Evolutionary conservation across 2,888 invertebrate genomes (phyloP), one percentile per base, ranked within the genome.

Genomic region (Phania funesta): DNA sequence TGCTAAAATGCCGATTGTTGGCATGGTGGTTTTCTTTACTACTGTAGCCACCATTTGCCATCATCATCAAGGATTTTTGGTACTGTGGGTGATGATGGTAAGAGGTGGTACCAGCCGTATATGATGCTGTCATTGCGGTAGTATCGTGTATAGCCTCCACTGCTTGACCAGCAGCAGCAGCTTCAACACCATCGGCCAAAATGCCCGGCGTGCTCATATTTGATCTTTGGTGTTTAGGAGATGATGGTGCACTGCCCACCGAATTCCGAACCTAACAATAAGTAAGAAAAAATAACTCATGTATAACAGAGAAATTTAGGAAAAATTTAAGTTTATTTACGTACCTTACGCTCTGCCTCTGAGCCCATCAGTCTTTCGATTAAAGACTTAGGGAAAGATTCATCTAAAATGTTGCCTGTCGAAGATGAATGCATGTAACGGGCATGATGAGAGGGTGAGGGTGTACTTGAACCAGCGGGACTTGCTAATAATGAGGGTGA

Each of bases 401-500:
- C 93, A 85, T 93, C 93, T 85, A 91, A 84, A 48, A 90, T 89
- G 80, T 89, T 89, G 78, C 88, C 89, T 83, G 89, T 90, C 67
- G 91, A 89, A 90, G 92, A 90, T 92, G 93, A 87, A 83, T 89
- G 88, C 80, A 83, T 82, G 80, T 86, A 85, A 76, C 88, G 87
- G 83, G 90, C 91, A 88, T 86, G 92, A 86, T 91, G 91, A 67
- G 90, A 91, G 67, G 91, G 91, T 74, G 91, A 91, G 52, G 91
- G 90, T 64, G 91, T 91, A 85, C 92, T 92, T 11, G 92, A 91
- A 84, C 95, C 95, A 86, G 95, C 95, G 3, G 96, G 96, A 62
- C 96, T 95, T 46, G 95, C 93, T 90, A 96, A 92, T 88, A 96
- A 92, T 86, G 96, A 96, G 18, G 96, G 96, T 86, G 97, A 97